These are phyloP conservation scores for Nycticorax nycticorax DNA, from an alignment of 2,113 vertebrate species.

Conservation along the genomic window DNA sequence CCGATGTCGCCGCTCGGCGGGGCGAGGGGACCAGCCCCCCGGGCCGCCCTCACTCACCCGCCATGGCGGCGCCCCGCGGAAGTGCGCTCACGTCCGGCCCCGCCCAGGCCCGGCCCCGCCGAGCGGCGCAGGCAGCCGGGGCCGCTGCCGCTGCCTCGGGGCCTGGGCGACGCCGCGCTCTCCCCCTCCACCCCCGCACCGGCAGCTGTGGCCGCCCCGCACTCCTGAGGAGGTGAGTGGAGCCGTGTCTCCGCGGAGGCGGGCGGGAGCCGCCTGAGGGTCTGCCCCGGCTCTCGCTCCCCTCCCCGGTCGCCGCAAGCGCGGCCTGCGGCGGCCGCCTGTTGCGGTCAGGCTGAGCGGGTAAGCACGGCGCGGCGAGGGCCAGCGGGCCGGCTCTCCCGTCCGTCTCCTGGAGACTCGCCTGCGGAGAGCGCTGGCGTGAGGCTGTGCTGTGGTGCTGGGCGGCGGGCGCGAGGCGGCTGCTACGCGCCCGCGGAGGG, in stretches of 20 bases:
- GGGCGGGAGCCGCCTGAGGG: not conserved
- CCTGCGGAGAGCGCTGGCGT: not conserved
- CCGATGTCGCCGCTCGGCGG: too few species aligned
- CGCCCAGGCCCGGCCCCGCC: constrained; percentile 11
- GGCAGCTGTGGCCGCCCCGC: not conserved
- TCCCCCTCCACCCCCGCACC: accelerated
- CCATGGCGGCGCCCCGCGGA: constrained; percentile 11
- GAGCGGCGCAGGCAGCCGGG: not conserved
- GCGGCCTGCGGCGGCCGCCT: not conserved
- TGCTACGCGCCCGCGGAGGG: not conserved
- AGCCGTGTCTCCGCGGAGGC: not conserved
- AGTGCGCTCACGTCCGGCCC: constrained; percentile 58
- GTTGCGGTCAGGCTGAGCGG: not conserved
- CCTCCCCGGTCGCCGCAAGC: not conserved
- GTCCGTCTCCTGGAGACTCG: not conserved
- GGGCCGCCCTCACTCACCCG: not conserved
- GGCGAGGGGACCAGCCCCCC: too few species aligned
- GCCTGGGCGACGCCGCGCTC: not conserved
- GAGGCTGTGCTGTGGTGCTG: not conserved
- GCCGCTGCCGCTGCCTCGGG: not conserved
- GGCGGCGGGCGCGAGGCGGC: not conserved
- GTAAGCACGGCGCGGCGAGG: not conserved
- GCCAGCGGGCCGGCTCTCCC: not conserved
- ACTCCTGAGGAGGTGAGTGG: not conserved
- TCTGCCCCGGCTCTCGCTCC: not conserved